Evolutionary conservation across 2,888 invertebrate species (phyloP).

Genomic region (Pocota personata): DNA sequence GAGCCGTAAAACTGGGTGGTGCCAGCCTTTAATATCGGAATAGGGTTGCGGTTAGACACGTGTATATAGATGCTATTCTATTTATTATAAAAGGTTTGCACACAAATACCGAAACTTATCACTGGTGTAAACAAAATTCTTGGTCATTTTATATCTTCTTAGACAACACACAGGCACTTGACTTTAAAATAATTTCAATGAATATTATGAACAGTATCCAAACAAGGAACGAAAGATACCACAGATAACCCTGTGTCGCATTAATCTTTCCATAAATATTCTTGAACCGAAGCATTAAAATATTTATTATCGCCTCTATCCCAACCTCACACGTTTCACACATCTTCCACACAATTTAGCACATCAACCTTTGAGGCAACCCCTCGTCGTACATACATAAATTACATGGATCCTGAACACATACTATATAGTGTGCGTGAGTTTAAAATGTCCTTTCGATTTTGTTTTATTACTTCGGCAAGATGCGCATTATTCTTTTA

Average conservation of each 20-base stretch:
- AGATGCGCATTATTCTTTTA: conserved; percentile 45
- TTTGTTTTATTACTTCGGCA: conserved; percentile 35
- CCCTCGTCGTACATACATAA: background rate
- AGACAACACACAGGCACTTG: background rate
- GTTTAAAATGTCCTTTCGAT: conserved; percentile 46
- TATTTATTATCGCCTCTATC: conserved; percentile 45
- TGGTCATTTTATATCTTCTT: background rate
- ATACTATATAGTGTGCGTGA: conserved; percentile 36
- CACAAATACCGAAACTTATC: background rate
- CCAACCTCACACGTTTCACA: conserved; percentile 31
- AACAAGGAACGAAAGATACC: background rate
- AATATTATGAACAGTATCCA: background rate
- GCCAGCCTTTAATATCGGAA: background rate
- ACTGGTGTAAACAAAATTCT: background rate
- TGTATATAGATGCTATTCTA: background rate
- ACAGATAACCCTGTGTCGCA: background rate
- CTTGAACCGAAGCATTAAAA: conserved; percentile 2
- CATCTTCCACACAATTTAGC: conserved; percentile 54
- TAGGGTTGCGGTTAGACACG: background rate
- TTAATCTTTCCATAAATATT: conserved; percentile 23
- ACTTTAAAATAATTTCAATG: background rate
- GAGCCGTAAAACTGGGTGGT: too few species aligned
- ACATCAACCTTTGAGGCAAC: conserved; percentile 28
- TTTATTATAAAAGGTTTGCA: conserved; percentile 11
- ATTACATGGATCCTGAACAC: background rate